Evolutionary conservation across 2,113 vertebrate genomes (phyloP), one percentile per base, ranked within the genome.

Genomic region (Willisornis vidua): DNA sequence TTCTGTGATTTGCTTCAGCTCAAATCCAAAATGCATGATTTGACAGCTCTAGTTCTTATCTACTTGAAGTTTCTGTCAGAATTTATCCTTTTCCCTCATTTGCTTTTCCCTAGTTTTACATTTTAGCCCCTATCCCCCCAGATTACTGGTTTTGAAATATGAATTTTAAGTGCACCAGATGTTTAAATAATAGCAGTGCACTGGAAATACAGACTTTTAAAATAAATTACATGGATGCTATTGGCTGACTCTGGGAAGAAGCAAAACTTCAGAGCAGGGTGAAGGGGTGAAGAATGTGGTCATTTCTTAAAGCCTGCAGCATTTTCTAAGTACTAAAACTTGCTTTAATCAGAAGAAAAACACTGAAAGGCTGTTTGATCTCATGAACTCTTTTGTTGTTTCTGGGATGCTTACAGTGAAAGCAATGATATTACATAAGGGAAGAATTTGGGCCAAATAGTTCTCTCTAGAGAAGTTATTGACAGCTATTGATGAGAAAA

Each of bases 1-100:
- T 77, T 48, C 89, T 86, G 90, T 59, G 79, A 95, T 71, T 87
- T 85, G 57, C 55, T 85, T 85, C 78, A 62, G 25, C 68, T 94
- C 29, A 80, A 70, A 59, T 77, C 45, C 78, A 70, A 67, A 94
- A 83, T 19, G 68, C 52, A 5, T 8, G 3, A 45, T 85, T 49
- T 81, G 71, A 94, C 82, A 88, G 85, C 72, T 77, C 59, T 51
- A 74, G 52, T 14, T 83, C 54, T 55, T 41, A 71, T 83, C 65
- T 66, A 49, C 70, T 82, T 75, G 41, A 90, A 82, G 41, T n/a
- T 61, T 58, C 61, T 85, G n/a, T 72, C 46, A 31, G 55, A 80
- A 46, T 76, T 71, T 54, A 29, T 82, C 29, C 51, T 79, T 65
- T 79, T n/a, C 59, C 9, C 17, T 67, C 12, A 13, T 65, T 88